These are phyloP conservation scores for Oxyscelio sp. DNA, from an alignment of 2,888 invertebrate genomes.

Conservation along the genomic window DNA sequence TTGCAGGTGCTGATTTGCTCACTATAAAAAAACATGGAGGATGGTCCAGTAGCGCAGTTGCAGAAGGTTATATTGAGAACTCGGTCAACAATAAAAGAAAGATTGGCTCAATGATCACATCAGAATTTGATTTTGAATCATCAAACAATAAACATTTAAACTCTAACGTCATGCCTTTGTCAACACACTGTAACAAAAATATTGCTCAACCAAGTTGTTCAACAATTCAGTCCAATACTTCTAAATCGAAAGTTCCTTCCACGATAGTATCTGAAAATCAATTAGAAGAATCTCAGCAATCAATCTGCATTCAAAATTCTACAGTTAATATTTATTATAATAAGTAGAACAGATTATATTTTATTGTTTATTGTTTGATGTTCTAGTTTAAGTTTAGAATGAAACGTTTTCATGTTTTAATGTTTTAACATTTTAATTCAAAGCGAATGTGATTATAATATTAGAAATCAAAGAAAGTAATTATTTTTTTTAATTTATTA, in stretches of 20 bases:
- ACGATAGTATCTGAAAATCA: conserved; percentile 13
- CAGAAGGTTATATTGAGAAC: conserved; percentile 34
- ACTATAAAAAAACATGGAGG: conserved; percentile 25
- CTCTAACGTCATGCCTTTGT: conserved; percentile 1
- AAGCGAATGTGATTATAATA: no score
- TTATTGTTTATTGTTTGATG: background rate
- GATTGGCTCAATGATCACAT: conserved; percentile 21
- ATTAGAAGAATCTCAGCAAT: background rate
- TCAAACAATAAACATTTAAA: conserved; percentile 2
- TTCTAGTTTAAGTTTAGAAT: background rate
- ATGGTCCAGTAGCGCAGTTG: conserved; percentile 17
- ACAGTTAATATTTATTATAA: conserved; percentile 1
- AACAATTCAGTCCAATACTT: background rate
- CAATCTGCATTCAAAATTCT: background rate
- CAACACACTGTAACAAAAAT: conserved; percentile 4
- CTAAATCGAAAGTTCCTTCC: conserved; percentile 8
- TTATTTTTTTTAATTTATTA: background rate
- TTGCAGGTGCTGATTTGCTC: conserved; percentile 31
- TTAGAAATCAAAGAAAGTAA: background rate
- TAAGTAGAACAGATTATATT: background rate
- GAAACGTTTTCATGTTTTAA: no score
- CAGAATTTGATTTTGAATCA: conserved; percentile 18
- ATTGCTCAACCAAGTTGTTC: background rate
- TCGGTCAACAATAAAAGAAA: conserved; percentile 26
- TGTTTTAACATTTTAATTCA: no score